These are phyloP conservation scores for Ficedula albicollis DNA, from an alignment of 2,797 vertebrate genomes.

Conservation along the genomic window DNA sequence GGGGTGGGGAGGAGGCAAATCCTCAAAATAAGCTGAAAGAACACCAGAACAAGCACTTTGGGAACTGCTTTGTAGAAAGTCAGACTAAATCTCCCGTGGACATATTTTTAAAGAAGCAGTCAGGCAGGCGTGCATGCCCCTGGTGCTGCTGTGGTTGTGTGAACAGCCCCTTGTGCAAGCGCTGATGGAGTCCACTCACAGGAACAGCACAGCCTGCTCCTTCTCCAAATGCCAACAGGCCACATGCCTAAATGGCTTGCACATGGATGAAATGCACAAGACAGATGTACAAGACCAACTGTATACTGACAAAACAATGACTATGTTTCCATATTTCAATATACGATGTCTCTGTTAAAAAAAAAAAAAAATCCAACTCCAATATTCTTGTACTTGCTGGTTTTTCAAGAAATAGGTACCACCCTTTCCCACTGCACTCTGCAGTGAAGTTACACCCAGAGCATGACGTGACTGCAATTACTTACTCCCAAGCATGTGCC, in stretches of 20 bases:
- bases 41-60: neutral
- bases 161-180: neutral
- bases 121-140: neutral
- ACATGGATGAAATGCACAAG: neutral
- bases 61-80: neutral
- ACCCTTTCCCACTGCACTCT: slow-evolving; percentile 19
- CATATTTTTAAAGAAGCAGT: neutral
- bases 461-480: neutral
- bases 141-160: neutral
- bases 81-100: neutral
- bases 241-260: neutral
- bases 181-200: neutral
- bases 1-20: too few species aligned
- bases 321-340: neutral
- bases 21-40: neutral
- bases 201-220: neutral
- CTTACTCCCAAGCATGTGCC: neutral
- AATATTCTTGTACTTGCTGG: neutral
- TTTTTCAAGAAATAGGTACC: neutral
- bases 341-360: neutral
- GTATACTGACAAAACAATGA: neutral
- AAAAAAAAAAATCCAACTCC: neutral
- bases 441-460: slow-evolving; percentile 34
- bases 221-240: rapidly evolving
- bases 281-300: neutral